Base-by-base conservation (phyloP, 2,797 vertebrate genomes). In the Cheirogaleus major region DNA sequence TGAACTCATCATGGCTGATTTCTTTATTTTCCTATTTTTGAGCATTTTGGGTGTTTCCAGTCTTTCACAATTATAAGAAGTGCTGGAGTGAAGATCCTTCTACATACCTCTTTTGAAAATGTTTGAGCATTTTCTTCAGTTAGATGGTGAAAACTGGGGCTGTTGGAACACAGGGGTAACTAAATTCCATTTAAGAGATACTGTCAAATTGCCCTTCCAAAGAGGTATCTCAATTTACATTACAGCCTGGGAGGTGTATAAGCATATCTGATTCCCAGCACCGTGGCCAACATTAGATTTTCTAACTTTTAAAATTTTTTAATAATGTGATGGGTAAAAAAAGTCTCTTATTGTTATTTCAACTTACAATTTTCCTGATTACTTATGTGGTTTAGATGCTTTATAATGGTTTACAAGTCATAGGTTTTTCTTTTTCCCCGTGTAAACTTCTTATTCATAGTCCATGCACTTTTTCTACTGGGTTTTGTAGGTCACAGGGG, bases 391-490 rank as follows among this genome's bases (percentile, higher is more conserved):
- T 9, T 57, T 30, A 69, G 59, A 23, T 41, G 22, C 35, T 67
- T 15, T 10, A 2, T 4, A 14, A n/a, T 43, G 30, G 43, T 30
- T 30, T 59, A 43, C 2, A 30, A 32, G 55, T 48, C 14, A 0
- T 0, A 17, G 9, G 2, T 23, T 7, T 2, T 30, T 22, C 12
- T 45, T 32, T 22, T 18, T 30, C 20, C 67, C 65, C 55, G 20
- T 50, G 11, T 15, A 59, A 41, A 17, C 48, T 12, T 25, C 43
- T n/a, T 9, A 15, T 14, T 35, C 6, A 4, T 0, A 30, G 45
- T 12, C 23, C 0, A 6, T 5, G 38, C 2, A 25, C 50, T 43
- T 57, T 22, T 14, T 27, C 55, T 0, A 1, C 9, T 7, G 15
- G 20, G 27, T n/a, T 55, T 65, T 69, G 32, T 0, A 7, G 43